Base-by-base conservation (phyloP, 2,113 vertebrate genomes). In the Cavia porcellus region DNA sequence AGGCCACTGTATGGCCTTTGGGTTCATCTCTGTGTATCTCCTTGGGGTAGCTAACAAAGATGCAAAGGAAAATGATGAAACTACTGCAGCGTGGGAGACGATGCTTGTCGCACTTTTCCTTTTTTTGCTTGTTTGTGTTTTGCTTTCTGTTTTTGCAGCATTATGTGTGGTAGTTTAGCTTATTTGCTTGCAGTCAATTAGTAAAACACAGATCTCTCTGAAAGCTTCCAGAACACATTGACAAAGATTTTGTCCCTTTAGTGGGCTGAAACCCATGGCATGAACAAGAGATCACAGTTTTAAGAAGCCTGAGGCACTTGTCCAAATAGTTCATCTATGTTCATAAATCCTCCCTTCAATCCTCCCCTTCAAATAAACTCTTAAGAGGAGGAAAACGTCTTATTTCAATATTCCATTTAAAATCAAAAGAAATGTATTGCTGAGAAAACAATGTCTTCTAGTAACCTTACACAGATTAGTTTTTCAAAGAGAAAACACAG, bases 351-450 rank as follows among this genome's bases (percentile, higher is more conserved):
- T 52, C 84, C 84, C 52, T 95, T 79, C 80, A 59, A 89, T 55
- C 13, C 4, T 64, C 61, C n/a, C 55, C 24, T 20, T 25, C 42
- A 88, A 92, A 64, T 79, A 86, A 91, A 90, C 50, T 86, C 7
- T 74, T 32, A 80, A 86, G 93, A 81, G 24, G 13, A 84, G 20
- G 38, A 80, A 80, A 57, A 45, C 13, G 55, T 89, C 91, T 91
- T 86, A 87, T 94, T 94, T 75, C 19, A 95, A 84, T 77, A 91
- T 89, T 80, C 10, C 42, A 86, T 47, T 96, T 96, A 25, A 94
- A 86, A 68, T 62, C 13, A 86, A 89, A 96, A 77, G 52, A 88
- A 62, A 64, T 72, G 38, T 64, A 45, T 42, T n/a, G 11, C 13
- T 52, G 13, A 15, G 57, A 75, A 83, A 96, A 64, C 13, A 66